These are phyloP conservation scores for Falco novaeseelandiae DNA, from an alignment of 2,797 vertebrate species.

Conservation along the genomic window DNA sequence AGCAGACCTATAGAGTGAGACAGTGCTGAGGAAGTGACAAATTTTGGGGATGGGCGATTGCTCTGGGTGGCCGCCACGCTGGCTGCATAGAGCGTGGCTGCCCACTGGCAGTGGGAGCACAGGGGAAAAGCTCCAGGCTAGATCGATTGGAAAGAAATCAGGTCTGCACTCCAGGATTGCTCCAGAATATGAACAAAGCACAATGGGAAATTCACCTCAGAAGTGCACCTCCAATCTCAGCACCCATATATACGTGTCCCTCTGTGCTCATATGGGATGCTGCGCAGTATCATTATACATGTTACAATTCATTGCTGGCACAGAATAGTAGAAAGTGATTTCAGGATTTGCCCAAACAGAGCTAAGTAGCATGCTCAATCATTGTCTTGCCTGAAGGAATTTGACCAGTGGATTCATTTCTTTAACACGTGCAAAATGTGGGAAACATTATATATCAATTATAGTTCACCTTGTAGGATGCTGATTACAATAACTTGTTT, in stretches of 20 bases:
- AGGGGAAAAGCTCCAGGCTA: neutral
- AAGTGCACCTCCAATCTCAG: neutral
- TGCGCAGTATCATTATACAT: fast-evolving
- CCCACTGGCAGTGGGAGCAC: fast-evolving
- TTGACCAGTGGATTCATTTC: neutral
- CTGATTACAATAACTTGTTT: neutral
- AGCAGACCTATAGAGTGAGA: neutral
- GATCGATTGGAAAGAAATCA: neutral
- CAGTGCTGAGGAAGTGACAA: neutral
- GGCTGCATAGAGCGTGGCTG: fast-evolving
- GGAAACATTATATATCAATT: neutral
- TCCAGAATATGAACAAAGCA: fast-evolving
- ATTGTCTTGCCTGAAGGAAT: neutral
- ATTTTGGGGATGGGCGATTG: neutral
- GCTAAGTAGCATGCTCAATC: neutral
- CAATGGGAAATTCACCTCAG: neutral
- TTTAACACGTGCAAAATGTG: neutral
- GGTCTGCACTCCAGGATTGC: fast-evolving
- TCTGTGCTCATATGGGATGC: neutral
- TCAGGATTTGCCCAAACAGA: neutral
- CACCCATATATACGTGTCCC: neutral
- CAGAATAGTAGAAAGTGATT: neutral
- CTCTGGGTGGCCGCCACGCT: fast-evolving
- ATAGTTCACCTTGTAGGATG: neutral
- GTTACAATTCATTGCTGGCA: neutral